Conservation (phyloP, 2,888 invertebrate species). For the Dicyrtomina minuta region DNA sequence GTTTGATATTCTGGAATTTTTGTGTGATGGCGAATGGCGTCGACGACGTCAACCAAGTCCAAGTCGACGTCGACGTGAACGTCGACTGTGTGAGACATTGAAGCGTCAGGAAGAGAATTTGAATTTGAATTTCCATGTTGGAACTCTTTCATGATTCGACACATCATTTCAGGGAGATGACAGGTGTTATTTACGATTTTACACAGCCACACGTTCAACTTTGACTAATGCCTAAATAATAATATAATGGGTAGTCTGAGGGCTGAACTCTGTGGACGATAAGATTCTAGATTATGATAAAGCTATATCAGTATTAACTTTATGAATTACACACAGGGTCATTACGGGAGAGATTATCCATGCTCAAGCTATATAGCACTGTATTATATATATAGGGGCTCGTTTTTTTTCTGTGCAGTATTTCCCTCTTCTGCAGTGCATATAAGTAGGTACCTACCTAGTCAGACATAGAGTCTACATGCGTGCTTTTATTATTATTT, state of each 20-base stretch:
- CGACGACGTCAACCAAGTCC: too few relatives aligned
- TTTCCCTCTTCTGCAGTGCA: not conserved
- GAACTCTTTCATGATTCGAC: conserved; percentile 44
- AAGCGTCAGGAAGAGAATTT: conserved; percentile 19
- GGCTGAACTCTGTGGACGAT: conserved; percentile 15
- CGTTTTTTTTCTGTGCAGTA: not conserved
- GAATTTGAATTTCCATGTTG: conserved; percentile 21
- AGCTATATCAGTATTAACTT: conserved; percentile 27
- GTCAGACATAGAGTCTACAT: too few relatives aligned
- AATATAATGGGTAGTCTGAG: conserved; percentile 28
- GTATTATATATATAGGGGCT: not conserved
- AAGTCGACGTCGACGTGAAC: too few relatives aligned
- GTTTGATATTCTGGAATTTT: too few relatives aligned
- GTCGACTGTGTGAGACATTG: conserved; percentile 2
- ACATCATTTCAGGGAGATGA: conserved; percentile 49
- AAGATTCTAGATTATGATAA: conserved; percentile 25
- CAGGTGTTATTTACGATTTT: conserved; percentile 50
- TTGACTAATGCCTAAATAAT: conserved; percentile 32
- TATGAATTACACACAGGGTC: conserved; percentile 5
- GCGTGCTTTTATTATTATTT: too few relatives aligned
- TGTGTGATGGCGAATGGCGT: too few relatives aligned
- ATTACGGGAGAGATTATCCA: not conserved
- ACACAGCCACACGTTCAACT: conserved; percentile 27
- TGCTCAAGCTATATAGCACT: not conserved
- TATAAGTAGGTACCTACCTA: too few relatives aligned